Conservation (phyloP, 1,140 invertebrate species). For the Oryzaephilus surinamensis region DNA sequence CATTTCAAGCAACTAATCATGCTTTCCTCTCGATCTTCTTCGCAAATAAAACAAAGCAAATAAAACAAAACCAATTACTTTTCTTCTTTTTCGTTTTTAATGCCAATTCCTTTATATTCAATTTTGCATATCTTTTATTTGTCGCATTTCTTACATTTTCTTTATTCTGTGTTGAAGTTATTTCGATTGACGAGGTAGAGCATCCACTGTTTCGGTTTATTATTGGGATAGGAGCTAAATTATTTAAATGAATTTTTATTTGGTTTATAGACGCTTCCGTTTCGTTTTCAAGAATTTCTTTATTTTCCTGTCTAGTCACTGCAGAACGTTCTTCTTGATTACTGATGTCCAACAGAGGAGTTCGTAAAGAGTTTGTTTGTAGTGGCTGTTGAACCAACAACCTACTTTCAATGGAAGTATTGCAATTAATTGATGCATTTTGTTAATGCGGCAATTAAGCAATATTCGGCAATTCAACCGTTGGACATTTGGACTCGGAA, state of each 20-base stretch:
- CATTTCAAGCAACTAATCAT: slow-evolving; percentile 5
- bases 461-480: no score
- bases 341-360: not conserved
- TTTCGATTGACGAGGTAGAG: no score
- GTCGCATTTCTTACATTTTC: not conserved
- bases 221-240: slow-evolving; percentile 8
- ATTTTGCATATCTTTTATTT: slow-evolving; percentile 1
- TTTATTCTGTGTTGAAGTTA: no score
- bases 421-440: no score
- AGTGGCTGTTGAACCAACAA: no score
- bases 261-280: no score
- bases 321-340: slow-evolving; percentile 5
- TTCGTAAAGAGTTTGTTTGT: not conserved
- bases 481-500: no score
- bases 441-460: no score
- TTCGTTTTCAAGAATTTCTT: slow-evolving; percentile 1
- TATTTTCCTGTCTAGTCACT: slow-evolving; percentile 3
- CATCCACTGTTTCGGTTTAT: not conserved
- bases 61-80: not conserved
- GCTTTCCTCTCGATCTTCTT: slow-evolving; percentile 4
- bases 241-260: slow-evolving; percentile 6
- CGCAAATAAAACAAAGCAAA: slow-evolving; percentile 1
- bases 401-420: no score
- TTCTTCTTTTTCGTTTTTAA: slow-evolving; percentile 8
- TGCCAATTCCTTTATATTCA: slow-evolving; percentile 6